These are phyloP conservation scores for Helicorthomorpha holstii DNA, from an alignment of 1,140 invertebrate species.

Conservation along the genomic window DNA sequence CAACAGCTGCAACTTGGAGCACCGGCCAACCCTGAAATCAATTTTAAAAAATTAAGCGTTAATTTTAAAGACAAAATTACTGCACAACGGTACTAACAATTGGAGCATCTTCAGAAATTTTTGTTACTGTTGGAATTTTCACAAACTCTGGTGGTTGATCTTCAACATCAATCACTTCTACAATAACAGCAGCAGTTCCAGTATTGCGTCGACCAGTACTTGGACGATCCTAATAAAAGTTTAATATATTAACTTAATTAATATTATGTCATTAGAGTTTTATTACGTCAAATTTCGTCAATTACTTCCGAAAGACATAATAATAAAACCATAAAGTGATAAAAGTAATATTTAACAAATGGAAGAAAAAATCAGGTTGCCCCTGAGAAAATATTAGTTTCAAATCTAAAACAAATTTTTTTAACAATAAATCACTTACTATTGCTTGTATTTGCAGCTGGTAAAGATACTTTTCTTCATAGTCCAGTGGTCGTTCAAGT, in stretches of 20 bases:
- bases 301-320: too few relatives aligned
- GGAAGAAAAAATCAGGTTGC: too few relatives aligned
- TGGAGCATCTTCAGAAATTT: conserved; percentile 66
- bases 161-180: conserved; percentile 74
- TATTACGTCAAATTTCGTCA: neutral
- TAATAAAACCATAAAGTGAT: too few relatives aligned
- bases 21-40: conserved; percentile 12
- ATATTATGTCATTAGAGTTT: neutral
- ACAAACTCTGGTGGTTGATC: conserved; percentile 83
- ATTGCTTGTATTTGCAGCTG: conserved; percentile 67
- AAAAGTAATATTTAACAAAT: too few relatives aligned
- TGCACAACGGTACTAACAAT: conserved; percentile 61
- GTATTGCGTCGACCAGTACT: conserved; percentile 37
- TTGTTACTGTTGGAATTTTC: conserved; percentile 62
- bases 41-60: conserved; percentile 2
- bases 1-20: conserved; percentile 58
- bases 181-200: conserved; percentile 66
- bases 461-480: conserved; percentile 71
- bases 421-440: conserved; percentile 18
- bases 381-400: too few relatives aligned
- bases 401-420: too few relatives aligned
- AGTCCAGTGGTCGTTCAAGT: conserved; percentile 58
- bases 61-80: conserved; percentile 25
- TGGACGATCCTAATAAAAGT: conserved; percentile 15
- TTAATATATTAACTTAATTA: neutral